Evolutionary conservation across 2,888 invertebrate species (phyloP), one percentile per base, ranked within the genome.

Genomic region (Miltochrista miniata): DNA sequence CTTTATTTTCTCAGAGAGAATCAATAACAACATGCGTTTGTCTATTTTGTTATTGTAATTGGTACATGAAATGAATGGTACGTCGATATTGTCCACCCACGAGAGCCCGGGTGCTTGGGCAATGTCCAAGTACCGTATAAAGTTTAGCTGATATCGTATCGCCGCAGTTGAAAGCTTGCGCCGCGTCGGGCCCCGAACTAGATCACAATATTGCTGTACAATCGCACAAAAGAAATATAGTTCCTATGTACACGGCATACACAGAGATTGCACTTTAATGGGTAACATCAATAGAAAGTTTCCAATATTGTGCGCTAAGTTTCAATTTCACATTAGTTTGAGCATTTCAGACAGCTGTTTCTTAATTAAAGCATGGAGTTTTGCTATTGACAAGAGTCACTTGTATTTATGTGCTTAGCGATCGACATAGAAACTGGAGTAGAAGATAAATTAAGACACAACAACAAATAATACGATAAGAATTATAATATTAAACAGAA

Each of bases 241-340:
- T 79, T 74, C 63, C 73, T 87, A 87, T 87, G 83, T 88, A 87
- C 86, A 86, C 77, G 79, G 78, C 80, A 79, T 84, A 87, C 85
- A 84, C 79, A 86, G 79, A 85, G 81, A 83, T 83, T 87, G 85
- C 84, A 83, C 80, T 74, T 80, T 71, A 83, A 82, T 81, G 85
- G 88, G 82, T 85, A 85, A 90, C 87, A 87, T 81, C 82, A 83
- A 86, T 87, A 74, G 81, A 83, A 78, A 76, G 71, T 64, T 82
- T 87, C 81, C 78, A 85, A 86, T 86, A 87, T 90, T 91, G 90
- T 91, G 90, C 90, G 90, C 87, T 88, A 88, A 87, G 89, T 90
- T 88, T 82, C 89, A 84, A 82, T 79, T 87, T 88, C 86, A 89
- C 86, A 85, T 81, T 82, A 82, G 82, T 81, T 91, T 91, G 90